A percentile compares a stretch with the other conserved stretches of the same genome.
Conservation (phyloP, 1,140 invertebrate genomes). For the Pygmarrhopalites habei region DNA sequence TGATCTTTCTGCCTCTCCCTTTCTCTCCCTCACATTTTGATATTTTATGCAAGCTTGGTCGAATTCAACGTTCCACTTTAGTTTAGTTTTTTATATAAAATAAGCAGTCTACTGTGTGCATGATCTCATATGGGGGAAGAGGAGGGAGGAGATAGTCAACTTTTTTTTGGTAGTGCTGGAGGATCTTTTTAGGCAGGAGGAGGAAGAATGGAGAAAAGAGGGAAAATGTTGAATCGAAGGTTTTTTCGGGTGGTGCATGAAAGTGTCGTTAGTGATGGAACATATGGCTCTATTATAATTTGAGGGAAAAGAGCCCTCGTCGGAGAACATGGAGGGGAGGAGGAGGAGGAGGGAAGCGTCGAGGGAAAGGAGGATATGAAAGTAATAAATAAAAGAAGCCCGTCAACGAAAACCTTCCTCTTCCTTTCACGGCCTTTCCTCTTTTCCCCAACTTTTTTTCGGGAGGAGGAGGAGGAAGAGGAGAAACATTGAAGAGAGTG, state of each 20-base stretch:
- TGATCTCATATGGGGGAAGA: too few species aligned
- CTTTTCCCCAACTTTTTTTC: too few species aligned
- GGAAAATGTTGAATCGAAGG: background rate
- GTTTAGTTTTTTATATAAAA: too few species aligned
- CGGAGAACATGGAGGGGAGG: background rate
- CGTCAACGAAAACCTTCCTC: background rate
- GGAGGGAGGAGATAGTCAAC: too few species aligned
- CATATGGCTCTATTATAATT: constrained; percentile 32
- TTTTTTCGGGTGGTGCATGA: constrained; percentile 5
- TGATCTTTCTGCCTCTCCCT: too few species aligned
- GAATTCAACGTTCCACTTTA: too few species aligned
- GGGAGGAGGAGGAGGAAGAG: too few species aligned
- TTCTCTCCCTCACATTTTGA: too few species aligned
- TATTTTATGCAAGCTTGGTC: too few species aligned
- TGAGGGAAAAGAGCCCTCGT: constrained; percentile 3
- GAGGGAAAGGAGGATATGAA: constrained; percentile 3
- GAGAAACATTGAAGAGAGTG: too few species aligned
- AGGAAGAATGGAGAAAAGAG: background rate
- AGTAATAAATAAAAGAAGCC: constrained; percentile 2
- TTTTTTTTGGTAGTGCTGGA: too few species aligned
- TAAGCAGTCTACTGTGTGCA: too few species aligned
- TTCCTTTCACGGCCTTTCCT: background rate
- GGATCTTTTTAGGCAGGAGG: constrained; percentile 3
- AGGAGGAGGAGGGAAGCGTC: background rate
- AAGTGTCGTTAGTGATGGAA: constrained; percentile 29